Conservation (phyloP, 2,888 invertebrate genomes). For the Troilus luridus region DNA sequence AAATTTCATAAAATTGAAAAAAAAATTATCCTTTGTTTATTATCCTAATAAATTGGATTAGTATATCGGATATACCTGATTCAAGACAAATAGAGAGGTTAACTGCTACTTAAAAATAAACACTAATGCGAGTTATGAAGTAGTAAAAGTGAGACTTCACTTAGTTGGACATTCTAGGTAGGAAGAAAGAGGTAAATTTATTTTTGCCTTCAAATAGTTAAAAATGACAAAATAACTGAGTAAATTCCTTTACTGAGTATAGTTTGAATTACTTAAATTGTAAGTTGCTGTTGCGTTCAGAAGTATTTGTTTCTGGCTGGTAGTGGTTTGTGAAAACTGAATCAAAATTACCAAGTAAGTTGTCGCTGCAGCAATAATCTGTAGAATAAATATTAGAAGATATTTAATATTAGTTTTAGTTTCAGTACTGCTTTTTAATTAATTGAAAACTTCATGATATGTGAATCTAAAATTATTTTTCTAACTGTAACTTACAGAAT, state of each 20-base stretch:
- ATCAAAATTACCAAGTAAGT: conserved; percentile 62
- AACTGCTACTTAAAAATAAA: too few relatives aligned
- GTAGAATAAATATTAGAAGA: not conserved
- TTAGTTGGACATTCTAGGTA: not conserved
- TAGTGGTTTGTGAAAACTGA: conserved; percentile 60
- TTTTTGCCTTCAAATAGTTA: not conserved
- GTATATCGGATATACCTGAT: too few relatives aligned
- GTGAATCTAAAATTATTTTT: not conserved
- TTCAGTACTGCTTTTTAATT: not conserved
- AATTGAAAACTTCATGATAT: not conserved
- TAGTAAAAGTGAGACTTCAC: too few relatives aligned
- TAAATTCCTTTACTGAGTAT: not conserved
- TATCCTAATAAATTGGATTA: too few relatives aligned
- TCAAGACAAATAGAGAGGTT: too few relatives aligned
- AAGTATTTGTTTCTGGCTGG: not conserved
- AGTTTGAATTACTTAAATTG: not conserved
- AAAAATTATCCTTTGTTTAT: too few relatives aligned
- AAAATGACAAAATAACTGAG: not conserved
- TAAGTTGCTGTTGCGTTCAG: not conserved
- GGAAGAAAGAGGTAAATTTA: not conserved
- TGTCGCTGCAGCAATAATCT: conserved; percentile 62
- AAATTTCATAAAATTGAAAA: too few relatives aligned
- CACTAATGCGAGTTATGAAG: too few relatives aligned
- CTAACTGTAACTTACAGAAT: conserved; percentile 58
- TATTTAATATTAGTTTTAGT: not conserved